Base-by-base conservation (phyloP, 2,113 vertebrate species). In the Protobothrops mucrosquamatus region DNA sequence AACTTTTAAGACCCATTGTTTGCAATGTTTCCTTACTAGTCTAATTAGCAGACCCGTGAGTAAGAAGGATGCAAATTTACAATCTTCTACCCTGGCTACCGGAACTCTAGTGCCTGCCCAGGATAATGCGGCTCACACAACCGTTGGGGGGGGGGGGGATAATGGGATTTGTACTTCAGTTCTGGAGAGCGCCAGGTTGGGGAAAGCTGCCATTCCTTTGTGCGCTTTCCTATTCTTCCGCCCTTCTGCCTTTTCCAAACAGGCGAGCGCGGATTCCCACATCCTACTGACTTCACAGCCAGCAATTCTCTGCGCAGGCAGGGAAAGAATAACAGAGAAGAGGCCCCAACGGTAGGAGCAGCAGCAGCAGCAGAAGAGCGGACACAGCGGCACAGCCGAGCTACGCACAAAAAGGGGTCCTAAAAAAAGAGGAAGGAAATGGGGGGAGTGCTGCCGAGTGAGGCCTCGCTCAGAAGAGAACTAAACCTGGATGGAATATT, bases 181-280 rank as follows among this genome's bases (percentile, higher is more conserved):
- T 34, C 15, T 81, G 69, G 69, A 81, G 69, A 81, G 69, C 69
- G 69, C 69, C 69, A 39, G 74, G 74, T 81, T 59, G 34, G 34
- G n/a, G 54, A 39, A 56, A n/a, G 20, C n/a, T 56, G 87, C 54
- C 43, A 59, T 90, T 86, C 89, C 92, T 93, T 93, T 93, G 92
- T 93, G 92, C 26, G 88, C 52, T 39, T 55, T 4, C 55, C 61
- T 43, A 34, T 24, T 2, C 46, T 10, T 6, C 69, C 29, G 22
- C 34, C 61, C 64, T 23, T 7, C 69, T 20, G 12, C 39, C 22
- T 29, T 61, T 56, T 12, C 29, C 39, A 48, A 46, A 2, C 8
- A 5, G 87, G 55, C 90, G 87, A 69, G 87, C 34, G 90, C 81
- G 92, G 92, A 54, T 56, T 59, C 59, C 61, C 52, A n/a, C 52